Evolutionary conservation across 2,797 vertebrate genomes (phyloP).

Genomic region (Lepus townsendii): DNA sequence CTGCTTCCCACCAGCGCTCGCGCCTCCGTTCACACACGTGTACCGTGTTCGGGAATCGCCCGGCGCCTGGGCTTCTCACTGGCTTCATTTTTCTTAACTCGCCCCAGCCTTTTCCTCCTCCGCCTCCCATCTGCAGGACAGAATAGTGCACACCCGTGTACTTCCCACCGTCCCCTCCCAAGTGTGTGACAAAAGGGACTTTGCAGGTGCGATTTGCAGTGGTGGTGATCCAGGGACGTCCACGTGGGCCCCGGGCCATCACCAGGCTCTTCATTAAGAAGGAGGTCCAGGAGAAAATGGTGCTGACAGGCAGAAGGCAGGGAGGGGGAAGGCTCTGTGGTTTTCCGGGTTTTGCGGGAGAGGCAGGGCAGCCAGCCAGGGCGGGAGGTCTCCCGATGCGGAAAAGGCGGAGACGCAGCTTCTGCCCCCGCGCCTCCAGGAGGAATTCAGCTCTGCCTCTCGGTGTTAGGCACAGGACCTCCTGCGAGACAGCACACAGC

Average conservation of each 20-base stretch:
- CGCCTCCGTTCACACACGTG: too few relatives aligned
- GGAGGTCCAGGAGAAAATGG: background rate
- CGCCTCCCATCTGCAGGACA: background rate
- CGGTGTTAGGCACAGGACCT: background rate
- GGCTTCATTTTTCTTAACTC: background rate
- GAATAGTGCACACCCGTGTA: background rate
- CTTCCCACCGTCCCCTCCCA: too few relatives aligned
- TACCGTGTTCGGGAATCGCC: too few relatives aligned
- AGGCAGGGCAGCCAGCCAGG: too few relatives aligned
- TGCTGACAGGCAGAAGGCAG: background rate
- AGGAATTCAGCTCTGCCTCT: background rate
- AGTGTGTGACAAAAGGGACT: background rate
- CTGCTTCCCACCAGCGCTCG: too few relatives aligned
- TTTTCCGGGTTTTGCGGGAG: too few relatives aligned
- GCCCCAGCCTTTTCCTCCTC: background rate
- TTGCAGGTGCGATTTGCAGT: background rate
- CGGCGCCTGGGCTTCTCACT: background rate
- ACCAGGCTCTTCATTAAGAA: background rate
- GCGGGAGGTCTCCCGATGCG: too few relatives aligned
- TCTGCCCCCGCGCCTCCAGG: background rate
- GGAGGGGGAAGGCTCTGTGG: too few relatives aligned
- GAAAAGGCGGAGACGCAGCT: rapidly evolving
- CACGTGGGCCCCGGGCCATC: too few relatives aligned
- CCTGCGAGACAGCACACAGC: background rate
- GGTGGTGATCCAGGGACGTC: too few relatives aligned